Evolutionary conservation across 2,888 invertebrate species (phyloP), one percentile per base, ranked within the genome.

Genomic region (Agrotis segetum): DNA sequence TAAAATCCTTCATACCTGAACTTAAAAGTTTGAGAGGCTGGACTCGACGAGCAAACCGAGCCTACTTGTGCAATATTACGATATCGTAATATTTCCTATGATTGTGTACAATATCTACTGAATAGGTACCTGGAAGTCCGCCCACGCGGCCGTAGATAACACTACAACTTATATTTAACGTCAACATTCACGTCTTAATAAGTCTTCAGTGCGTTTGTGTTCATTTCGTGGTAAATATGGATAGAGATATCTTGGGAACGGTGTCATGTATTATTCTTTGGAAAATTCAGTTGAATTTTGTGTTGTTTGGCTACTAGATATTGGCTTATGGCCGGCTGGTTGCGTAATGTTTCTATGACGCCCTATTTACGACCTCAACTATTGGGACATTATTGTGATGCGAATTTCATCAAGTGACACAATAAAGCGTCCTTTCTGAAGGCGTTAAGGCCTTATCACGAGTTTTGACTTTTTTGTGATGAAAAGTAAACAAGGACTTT

Each of bases 171-270:
- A 19, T 24, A 70, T 60, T 40, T 60, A 62, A 44, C 14, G 55
- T 56, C 59, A 52, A 40, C 66, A 56, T 70, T 78, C 16, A 56
- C 60, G 66, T 70, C 59, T 52, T 1, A 67, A 53, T 74, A 66
- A 77, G 77, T 73, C 21, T 63, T 34, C 77, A 56, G 24, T 11
- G 19, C 47, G 40, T 55, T 63, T 69, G 66, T 63, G 63, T 52
- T 47, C 19, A 50, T 47, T 63, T 60, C 40, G 49, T 11, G 3
- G 66, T 59, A 73, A 71, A 65, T 65, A 71, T 62, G 47, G 64
- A 65, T 75, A 34, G 46, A 63, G 60, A 77, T 77, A 73, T 77
- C 77, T 62, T 61, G n/a, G 61, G 21, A 68, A 64, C 46, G 11
- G 46, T 58, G 44, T 19, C 47, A 19, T 47, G 64, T 40, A 40